A percentile compares a stretch with the other conserved stretches of the same genome.
Evolutionary conservation across 2,797 vertebrate species (phyloP).

Genomic region (Myotis findleyi): DNA sequence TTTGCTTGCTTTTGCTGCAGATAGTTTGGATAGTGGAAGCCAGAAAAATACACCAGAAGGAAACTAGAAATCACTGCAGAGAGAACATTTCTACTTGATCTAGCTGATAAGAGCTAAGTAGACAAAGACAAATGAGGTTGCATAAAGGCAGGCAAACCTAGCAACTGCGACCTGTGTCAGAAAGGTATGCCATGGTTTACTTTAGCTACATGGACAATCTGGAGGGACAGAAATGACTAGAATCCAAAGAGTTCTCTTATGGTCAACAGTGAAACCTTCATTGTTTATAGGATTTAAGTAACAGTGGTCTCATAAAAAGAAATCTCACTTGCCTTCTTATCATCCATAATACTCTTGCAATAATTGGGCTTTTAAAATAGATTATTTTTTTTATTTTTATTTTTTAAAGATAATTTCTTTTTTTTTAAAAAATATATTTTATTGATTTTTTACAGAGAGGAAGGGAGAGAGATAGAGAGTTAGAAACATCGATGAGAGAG

Average conservation of each 20-base stretch:
- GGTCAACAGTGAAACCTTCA: not conserved
- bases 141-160: not conserved
- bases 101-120: not conserved
- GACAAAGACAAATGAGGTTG: not conserved
- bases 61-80: not conserved
- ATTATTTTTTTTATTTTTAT: no score
- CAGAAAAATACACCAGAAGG: not conserved
- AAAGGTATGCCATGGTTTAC: not conserved
- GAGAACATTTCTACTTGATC: not conserved
- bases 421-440: no score
- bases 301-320: not conserved
- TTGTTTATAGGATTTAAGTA: not conserved
- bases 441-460: no score
- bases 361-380: not conserved
- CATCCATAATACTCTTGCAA: not conserved
- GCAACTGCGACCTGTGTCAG: not conserved
- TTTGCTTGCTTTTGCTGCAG: slow-evolving; percentile 2
- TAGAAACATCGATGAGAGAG: no score
- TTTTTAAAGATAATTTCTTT: no score
- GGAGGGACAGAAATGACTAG: not conserved
- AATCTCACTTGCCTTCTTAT: not conserved
- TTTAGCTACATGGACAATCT: not conserved
- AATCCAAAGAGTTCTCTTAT: not conserved
- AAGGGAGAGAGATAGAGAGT: no score
- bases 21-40: not conserved